A percentile compares a stretch with the other conserved stretches of the same genome.
phyloP scores from a whole-genome alignment of 2,888 invertebrate species.

The Amphimallon solstitiale region DNA sequence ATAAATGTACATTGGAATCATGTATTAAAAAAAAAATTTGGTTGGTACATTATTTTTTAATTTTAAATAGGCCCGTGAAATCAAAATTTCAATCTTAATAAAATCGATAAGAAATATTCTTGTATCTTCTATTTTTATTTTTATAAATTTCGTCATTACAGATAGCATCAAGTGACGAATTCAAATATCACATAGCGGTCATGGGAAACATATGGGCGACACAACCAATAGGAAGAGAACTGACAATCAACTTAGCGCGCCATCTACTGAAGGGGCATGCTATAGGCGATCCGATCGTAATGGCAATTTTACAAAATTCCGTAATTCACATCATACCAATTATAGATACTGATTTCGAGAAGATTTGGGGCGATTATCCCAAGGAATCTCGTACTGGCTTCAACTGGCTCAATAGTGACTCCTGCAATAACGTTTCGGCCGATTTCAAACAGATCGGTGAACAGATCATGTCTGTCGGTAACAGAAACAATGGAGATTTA shows the following conservation, averaged over 20 bases:
- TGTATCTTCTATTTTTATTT: conserved; percentile 14
- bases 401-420: conserved; percentile 49
- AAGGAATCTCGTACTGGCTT: conserved; percentile 56
- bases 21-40: too few relatives aligned
- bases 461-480: conserved; percentile 67
- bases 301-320: conserved; percentile 73
- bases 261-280: conserved; percentile 80
- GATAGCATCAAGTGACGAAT: conserved; percentile 82
- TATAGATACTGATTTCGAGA: conserved; percentile 69
- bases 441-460: conserved; percentile 73
- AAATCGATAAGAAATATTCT: neutral
- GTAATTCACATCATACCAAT: conserved; percentile 85
- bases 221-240: conserved; percentile 86
- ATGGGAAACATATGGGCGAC: conserved; percentile 84
- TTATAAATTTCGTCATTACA: conserved; percentile 59
- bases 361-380: conserved; percentile 61
- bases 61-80: too few relatives aligned
- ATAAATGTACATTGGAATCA: too few relatives aligned
- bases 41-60: too few relatives aligned
- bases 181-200: conserved; percentile 84
- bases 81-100: too few relatives aligned
- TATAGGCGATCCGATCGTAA: conserved; percentile 74
- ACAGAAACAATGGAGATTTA: conserved; percentile 60
- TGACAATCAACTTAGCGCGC: conserved; percentile 82
- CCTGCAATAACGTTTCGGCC: conserved; percentile 61